Conservation (phyloP, 2,888 invertebrate genomes). For the Pristionchus japonicus region DNA sequence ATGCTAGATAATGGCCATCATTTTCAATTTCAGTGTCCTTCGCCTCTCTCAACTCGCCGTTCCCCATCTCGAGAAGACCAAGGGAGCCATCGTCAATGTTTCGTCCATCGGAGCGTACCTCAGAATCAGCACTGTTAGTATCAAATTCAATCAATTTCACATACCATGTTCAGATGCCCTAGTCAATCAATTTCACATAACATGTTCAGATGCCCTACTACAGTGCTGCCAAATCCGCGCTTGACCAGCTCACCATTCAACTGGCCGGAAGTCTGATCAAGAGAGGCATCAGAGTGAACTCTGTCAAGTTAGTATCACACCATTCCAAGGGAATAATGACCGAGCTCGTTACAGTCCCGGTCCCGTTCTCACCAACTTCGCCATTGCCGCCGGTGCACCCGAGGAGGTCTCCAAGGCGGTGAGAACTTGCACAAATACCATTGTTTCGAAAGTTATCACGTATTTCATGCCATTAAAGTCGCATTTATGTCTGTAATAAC, state of each 20-base stretch:
- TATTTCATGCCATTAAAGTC: neutral
- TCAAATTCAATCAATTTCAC: neutral
- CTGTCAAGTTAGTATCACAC: neutral
- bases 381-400: neutral
- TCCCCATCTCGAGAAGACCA: slow-evolving; percentile 15
- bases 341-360: neutral
- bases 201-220: neutral
- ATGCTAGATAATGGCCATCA: no score
- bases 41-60: neutral
- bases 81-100: neutral
- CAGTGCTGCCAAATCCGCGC: neutral
- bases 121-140: neutral
- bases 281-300: slow-evolving; percentile 10
- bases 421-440: no score
- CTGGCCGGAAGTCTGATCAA: neutral
- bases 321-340: neutral
- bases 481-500: neutral
- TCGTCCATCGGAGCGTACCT: neutral
- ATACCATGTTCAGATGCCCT: neutral
- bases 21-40: neutral
- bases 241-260: neutral
- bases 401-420: neutral
- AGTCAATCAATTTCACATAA: neutral
- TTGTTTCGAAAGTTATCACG: no score
- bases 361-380: neutral